A percentile compares a stretch with the other conserved stretches of the same genome.
Conservation (phyloP, 2,113 vertebrate genomes). For the Mionectes macconnelli region DNA sequence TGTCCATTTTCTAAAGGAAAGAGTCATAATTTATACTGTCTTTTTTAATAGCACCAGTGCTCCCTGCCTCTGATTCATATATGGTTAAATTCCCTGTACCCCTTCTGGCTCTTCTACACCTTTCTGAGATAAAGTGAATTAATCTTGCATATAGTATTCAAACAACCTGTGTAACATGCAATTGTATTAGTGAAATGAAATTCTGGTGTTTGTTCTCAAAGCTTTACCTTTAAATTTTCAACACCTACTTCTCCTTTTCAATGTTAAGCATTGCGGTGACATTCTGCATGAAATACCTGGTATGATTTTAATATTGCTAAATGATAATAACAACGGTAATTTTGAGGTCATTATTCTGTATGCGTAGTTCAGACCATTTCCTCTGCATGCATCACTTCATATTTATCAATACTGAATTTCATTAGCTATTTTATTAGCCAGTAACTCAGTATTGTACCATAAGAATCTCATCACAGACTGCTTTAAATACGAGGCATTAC, state of each 20-base stretch:
- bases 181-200: background rate
- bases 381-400: background rate
- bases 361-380: background rate
- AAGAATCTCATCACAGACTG: background rate
- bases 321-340: background rate
- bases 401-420: constrained; percentile 8
- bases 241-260: background rate
- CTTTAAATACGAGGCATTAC: background rate
- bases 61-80: background rate
- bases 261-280: background rate
- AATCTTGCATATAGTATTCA: background rate
- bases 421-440: constrained; percentile 31
- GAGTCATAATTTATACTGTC: background rate
- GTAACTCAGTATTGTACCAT: background rate
- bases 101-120: background rate
- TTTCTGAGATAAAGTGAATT: background rate
- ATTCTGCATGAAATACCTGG: background rate
- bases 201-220: background rate
- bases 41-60: background rate
- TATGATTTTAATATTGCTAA: background rate
- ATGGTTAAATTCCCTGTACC: background rate
- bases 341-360: background rate
- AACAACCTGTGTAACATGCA: background rate
- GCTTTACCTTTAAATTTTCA: background rate
- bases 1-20: background rate